A percentile compares a stretch with the other conserved stretches of the same genome.
These are phyloP conservation scores for Anneissia japonica DNA, from an alignment of 35 echinoderm and acorn worm genomes.

Conservation along the genomic window DNA sequence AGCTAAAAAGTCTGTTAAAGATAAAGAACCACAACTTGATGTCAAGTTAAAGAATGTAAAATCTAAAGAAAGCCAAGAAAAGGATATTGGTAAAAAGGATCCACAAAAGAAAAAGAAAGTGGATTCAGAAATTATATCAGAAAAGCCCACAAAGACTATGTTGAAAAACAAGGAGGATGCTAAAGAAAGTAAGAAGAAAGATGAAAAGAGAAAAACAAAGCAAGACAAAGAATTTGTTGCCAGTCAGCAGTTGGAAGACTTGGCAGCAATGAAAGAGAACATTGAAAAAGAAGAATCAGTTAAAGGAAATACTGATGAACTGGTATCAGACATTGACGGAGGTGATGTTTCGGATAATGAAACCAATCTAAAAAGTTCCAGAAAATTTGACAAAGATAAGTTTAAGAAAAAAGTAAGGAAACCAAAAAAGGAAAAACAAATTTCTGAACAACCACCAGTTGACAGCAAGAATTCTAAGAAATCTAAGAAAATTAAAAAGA, in stretches of 20 bases:
- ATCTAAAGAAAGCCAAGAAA: conserved; percentile 44
- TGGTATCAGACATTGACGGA: conserved; percentile 13
- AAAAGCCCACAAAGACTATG: background rate
- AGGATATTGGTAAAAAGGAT: conserved; percentile 18
- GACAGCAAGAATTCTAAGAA: background rate
- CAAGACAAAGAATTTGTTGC: background rate
- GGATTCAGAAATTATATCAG: conserved; percentile 5
- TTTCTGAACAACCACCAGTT: background rate
- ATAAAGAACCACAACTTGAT: conserved; percentile 38
- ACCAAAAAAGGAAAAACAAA: background rate
- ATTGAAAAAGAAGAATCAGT: conserved; percentile 17
- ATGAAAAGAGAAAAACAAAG: conserved; percentile 18
- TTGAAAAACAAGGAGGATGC: background rate
- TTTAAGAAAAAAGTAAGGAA: background rate
- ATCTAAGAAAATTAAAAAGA: background rate
- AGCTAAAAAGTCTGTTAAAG: background rate
- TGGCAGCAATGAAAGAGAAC: conserved; percentile 7
- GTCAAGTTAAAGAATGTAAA: conserved; percentile 24
- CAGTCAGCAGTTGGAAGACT: background rate
- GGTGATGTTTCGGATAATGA: conserved; percentile 1
- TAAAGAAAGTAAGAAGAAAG: background rate
- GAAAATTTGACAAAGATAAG: background rate
- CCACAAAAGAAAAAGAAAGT: conserved; percentile 32
- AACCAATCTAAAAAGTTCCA: background rate
- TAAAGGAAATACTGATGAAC: conserved; percentile 18